phyloP scores from a whole-genome alignment of 2,113 vertebrate genomes.

The Podiceps cristatus region DNA sequence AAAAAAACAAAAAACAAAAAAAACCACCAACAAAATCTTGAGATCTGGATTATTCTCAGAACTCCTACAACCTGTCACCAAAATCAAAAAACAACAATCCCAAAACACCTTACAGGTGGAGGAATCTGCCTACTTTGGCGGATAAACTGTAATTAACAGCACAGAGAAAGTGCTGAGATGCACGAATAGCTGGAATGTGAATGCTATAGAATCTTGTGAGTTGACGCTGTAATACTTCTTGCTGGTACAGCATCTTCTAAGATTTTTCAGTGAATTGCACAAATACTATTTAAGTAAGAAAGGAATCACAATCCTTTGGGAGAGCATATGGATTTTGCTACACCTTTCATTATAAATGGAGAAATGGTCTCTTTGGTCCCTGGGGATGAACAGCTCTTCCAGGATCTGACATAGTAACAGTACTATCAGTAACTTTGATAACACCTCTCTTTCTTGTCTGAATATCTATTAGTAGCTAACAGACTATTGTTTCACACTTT shows the following conservation, averaged over 20 bases:
- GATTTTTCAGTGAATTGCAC: neutral
- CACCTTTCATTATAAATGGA: neutral
- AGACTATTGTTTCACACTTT: neutral
- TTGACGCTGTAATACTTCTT: neutral
- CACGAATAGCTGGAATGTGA: neutral
- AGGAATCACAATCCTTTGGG: neutral
- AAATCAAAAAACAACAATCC: neutral
- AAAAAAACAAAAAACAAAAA: neutral
- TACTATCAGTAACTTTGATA: neutral
- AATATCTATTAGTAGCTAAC: neutral
- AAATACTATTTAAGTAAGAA: neutral
- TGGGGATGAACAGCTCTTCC: neutral
- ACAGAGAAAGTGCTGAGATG: neutral
- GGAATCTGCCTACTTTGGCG: neutral
- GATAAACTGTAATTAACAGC: neutral
- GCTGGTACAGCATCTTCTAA: neutral
- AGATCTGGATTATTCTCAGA: neutral
- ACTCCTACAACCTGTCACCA: neutral
- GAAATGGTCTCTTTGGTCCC: neutral
- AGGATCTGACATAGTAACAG: neutral
- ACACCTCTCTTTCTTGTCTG: slow-evolving; percentile 7
- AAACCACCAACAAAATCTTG: neutral
- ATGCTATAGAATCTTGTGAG: neutral
- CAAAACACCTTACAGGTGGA: neutral
- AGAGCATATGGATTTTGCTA: neutral